Percentiles rank a stretch among this genome's conserved stretches.
These are phyloP conservation scores for Grallaria varia DNA, from an alignment of 2,113 vertebrate genomes.

Conservation along the genomic window DNA sequence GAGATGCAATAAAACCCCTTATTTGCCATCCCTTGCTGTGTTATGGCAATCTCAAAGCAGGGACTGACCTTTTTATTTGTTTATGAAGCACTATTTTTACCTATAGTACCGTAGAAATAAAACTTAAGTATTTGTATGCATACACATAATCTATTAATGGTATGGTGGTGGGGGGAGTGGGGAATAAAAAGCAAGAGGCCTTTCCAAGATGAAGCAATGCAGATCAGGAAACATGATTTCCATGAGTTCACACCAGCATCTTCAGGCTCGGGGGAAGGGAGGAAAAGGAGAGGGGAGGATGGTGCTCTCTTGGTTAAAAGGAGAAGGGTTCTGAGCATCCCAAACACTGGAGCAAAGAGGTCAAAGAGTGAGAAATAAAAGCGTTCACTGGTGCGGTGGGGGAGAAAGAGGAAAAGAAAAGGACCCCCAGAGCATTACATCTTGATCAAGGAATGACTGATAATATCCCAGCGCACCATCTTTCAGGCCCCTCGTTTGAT, in stretches of 20 bases:
- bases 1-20: constrained; percentile 48
- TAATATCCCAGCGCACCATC: constrained; percentile 89
- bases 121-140: constrained; percentile 12
- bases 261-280: background rate
- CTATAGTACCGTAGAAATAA: background rate
- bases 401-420: constrained; percentile 28
- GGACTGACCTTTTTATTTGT: constrained; percentile 43
- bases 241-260: background rate
- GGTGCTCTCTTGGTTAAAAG: background rate
- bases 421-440: constrained; percentile 79
- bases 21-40: constrained; percentile 49
- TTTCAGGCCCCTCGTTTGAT: constrained; percentile 96
- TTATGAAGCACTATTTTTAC: background rate
- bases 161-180: accelerated
- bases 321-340: background rate
- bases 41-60: constrained; percentile 31
- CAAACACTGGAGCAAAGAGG: background rate
- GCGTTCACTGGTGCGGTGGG: accelerated
- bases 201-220: background rate
- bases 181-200: background rate
- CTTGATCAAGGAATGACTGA: constrained; percentile 99
- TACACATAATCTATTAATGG: background rate
- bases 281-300: background rate
- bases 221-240: background rate
- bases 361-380: constrained; percentile 51